Conservation (phyloP, 2,888 invertebrate species). For the Athetis lepigone region DNA sequence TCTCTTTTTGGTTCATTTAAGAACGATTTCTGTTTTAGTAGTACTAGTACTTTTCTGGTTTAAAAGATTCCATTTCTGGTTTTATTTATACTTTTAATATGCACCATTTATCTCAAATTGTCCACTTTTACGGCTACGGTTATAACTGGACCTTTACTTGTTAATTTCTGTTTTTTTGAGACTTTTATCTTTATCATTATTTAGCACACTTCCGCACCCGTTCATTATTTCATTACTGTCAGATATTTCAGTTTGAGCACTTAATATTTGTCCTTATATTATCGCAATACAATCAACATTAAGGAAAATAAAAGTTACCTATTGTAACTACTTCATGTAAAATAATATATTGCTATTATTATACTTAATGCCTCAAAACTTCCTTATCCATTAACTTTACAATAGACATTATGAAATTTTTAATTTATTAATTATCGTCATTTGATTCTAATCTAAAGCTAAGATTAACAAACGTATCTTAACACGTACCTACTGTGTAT, state of each 20-base stretch:
- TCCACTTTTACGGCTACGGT: too few relatives aligned
- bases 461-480: too few relatives aligned
- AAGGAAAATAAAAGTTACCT: constrained; percentile 1
- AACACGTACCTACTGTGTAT: too few relatives aligned
- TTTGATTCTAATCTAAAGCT: too few relatives aligned
- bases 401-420: too few relatives aligned
- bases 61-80: background rate
- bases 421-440: too few relatives aligned
- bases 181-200: background rate
- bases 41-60: background rate
- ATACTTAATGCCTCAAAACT: background rate
- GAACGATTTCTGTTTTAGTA: background rate
- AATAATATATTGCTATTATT: constrained; percentile 8
- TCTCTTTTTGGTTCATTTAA: background rate
- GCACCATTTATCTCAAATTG: background rate
- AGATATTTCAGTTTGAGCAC: constrained; percentile 9
- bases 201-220: constrained; percentile 4
- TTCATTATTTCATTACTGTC: background rate
- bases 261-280: background rate
- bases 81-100: background rate
- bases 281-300: background rate
- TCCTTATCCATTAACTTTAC: background rate
- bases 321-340: constrained; percentile 6
- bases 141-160: constrained; percentile 2
- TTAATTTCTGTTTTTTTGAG: background rate